Base-by-base conservation (phyloP, 2,888 invertebrate genomes). In the Euspilapteryx auroguttella region DNA sequence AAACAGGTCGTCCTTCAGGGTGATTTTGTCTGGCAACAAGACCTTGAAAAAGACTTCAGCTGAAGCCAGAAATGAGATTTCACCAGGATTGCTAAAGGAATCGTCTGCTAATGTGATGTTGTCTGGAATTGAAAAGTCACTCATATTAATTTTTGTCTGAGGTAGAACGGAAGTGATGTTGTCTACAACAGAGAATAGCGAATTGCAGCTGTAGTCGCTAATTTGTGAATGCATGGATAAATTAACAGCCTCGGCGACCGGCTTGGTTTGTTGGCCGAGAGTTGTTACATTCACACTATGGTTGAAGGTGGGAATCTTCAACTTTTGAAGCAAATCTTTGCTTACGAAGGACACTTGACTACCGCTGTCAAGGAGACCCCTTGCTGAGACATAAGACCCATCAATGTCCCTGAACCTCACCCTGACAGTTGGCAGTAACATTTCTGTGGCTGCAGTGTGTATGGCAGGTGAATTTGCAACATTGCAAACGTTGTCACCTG, bases 41-140 rank as follows among this genome's bases (percentile, higher is more conserved):
- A 31, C 26, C 37, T 39, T 36, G 12, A 40, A 40, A 21, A 37
- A 32, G 3, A 37, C 24, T 28, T 39, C 34, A 12, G 31, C 28
- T 13, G 35, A 33, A 14, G 37, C 25, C 24, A 38, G 24, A 3
- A 38, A 9, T 17, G 37, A 9, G 2, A 39, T 34, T 11, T 35
- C 31, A 13, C 32, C 12, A 6, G 39, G 35, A 1, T 23, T 17
- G 12, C 32, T 20, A 14, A 35, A 39, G 1, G 25, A 7, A 2
- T 28, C 23, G 11, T 38, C 38, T 3, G 40, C 38, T 8, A 40
- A 12, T 2, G 2, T 22, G 3, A 35, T 24, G 7, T 21, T 17
- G 1, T 14, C 4, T 5, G 38, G 38, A 2, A 39, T 12, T 3
- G 5, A 12, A 12, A 37, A 7, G 1, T 28, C n/a, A n/a, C 17